Evolutionary conservation across 2,888 invertebrate species (phyloP).

Genomic region (Pardosa pseudoannulata): DNA sequence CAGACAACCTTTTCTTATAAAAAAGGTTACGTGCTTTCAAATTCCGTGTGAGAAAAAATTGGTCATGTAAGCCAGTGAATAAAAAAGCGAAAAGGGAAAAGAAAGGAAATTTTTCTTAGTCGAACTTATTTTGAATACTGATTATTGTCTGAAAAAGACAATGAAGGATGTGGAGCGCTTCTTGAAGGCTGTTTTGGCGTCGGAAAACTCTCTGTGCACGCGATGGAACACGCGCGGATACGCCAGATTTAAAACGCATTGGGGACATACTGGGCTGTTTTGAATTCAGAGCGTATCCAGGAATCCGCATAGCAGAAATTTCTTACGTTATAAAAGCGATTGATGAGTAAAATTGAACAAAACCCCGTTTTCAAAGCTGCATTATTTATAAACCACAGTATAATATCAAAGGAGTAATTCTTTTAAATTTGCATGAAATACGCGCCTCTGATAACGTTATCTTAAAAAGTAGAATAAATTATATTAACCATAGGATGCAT

Average conservation of each 20-base stretch:
- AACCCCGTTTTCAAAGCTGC: too few relatives aligned
- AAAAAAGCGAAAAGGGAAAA: background rate
- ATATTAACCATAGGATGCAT: too few relatives aligned
- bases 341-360: too few relatives aligned
- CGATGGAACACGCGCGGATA: background rate
- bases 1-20: background rate
- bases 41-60: background rate
- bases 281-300: conserved; percentile 1
- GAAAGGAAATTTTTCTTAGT: background rate
- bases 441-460: too few relatives aligned
- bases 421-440: too few relatives aligned
- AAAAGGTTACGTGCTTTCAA: background rate
- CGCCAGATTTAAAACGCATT: conserved; percentile 1
- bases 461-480: too few relatives aligned
- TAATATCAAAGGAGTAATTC: too few relatives aligned
- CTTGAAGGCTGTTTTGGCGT: background rate
- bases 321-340: too few relatives aligned
- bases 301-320: background rate
- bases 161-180: background rate
- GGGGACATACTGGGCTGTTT: background rate
- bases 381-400: too few relatives aligned
- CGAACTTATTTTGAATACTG: background rate
- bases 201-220: background rate
- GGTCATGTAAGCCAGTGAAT: background rate
- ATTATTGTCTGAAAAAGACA: background rate